phyloP scores from a whole-genome alignment of 2,113 vertebrate species.

The Hystrix brachyura region DNA sequence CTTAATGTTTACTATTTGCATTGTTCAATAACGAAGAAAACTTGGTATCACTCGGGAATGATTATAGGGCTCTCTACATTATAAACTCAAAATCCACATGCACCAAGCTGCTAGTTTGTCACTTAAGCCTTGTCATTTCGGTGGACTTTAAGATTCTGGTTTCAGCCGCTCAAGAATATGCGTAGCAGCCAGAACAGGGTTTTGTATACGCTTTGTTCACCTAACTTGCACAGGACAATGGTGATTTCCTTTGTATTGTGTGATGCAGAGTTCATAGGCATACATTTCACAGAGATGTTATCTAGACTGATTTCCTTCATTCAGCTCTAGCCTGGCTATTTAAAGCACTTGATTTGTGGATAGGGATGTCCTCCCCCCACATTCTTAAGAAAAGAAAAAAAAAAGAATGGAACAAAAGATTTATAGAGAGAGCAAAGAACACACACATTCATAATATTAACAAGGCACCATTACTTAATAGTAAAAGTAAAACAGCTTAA shows the following conservation, averaged over 20 bases:
- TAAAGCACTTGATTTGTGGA: slow-evolving; percentile 76
- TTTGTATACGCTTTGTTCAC: slow-evolving; percentile 73
- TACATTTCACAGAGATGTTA: slow-evolving; percentile 70
- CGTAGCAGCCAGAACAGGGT: not conserved
- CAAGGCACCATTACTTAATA: slow-evolving; percentile 79
- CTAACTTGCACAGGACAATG: slow-evolving; percentile 56
- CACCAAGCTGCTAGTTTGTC: not conserved
- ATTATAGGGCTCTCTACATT: not conserved
- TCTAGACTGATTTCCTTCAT: slow-evolving; percentile 70
- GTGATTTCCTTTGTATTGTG: slow-evolving; percentile 77
- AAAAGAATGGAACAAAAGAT: slow-evolving; percentile 69
- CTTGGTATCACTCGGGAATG: not conserved
- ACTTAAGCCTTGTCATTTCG: not conserved
- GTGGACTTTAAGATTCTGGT: slow-evolving; percentile 46
- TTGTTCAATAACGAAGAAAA: not conserved
- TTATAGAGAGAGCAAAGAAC: slow-evolving; percentile 74
- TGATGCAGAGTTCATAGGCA: slow-evolving; percentile 55
- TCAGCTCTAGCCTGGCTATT: slow-evolving; percentile 64
- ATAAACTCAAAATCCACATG: not conserved
- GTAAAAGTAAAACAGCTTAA: slow-evolving; percentile 82
- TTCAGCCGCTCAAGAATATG: slow-evolving; percentile 31
- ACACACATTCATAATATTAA: slow-evolving; percentile 72
- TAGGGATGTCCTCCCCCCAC: slow-evolving; percentile 56
- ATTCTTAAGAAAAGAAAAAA: slow-evolving; percentile 60
- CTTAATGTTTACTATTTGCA: not conserved